Percentiles rank a stretch among this genome's conserved stretches.
Conservation (phyloP, 2,888 invertebrate species). For the Cephus rjabovi region DNA sequence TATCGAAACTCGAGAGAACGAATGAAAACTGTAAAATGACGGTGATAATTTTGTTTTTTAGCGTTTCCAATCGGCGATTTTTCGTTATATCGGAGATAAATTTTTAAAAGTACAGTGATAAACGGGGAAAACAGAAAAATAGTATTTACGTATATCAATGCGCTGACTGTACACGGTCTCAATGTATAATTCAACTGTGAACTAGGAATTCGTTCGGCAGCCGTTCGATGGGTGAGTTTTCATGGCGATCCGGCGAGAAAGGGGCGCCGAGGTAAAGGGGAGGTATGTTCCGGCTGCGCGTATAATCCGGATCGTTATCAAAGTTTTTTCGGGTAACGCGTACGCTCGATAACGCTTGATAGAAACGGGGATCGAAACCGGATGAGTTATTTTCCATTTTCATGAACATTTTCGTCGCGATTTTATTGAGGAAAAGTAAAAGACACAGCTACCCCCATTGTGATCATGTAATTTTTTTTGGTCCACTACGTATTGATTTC, state of each 20-base stretch:
- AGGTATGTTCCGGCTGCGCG: slow-evolving; percentile 24
- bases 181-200: background rate
- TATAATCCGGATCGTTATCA: slow-evolving; percentile 49
- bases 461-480: too few relatives aligned
- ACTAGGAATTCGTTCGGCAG: background rate
- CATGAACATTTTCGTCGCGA: background rate
- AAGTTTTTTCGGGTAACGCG: slow-evolving; percentile 26
- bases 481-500: background rate
- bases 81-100: background rate
- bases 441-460: too few relatives aligned
- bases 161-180: background rate
- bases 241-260: background rate
- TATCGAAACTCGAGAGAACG: background rate
- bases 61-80: background rate
- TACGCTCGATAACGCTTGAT: background rate
- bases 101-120: background rate
- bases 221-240: background rate
- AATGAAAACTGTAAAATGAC: too few relatives aligned
- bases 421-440: background rate
- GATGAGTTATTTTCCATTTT: too few relatives aligned
- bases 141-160: background rate
- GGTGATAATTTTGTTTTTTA: background rate
- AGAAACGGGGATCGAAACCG: background rate
- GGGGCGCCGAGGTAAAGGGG: background rate
- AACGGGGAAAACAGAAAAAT: background rate